These are phyloP conservation scores for Lerista edwardsae DNA, from an alignment of 2,797 vertebrate genomes.

Conservation along the genomic window DNA sequence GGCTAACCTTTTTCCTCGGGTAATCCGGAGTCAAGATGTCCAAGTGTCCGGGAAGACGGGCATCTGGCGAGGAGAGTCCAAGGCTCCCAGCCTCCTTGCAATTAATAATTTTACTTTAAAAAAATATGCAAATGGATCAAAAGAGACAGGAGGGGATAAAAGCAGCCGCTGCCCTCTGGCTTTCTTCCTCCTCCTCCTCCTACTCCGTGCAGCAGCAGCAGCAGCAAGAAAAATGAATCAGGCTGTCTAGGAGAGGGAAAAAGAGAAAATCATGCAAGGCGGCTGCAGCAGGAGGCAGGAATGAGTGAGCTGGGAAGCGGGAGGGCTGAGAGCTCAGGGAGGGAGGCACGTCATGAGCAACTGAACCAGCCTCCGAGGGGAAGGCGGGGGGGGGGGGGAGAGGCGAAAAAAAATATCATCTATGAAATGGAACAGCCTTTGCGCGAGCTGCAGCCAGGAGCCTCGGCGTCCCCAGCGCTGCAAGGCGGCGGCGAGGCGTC, in stretches of 20 bases:
- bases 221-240: background rate
- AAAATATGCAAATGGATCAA: background rate
- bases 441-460: background rate
- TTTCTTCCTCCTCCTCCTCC: background rate
- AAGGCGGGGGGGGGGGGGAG: background rate
- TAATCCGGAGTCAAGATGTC: constrained; percentile 25
- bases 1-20: constrained; percentile 23
- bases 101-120: background rate
- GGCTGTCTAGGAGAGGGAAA: background rate
- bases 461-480: background rate
- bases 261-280: background rate
- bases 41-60: background rate
- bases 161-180: background rate
- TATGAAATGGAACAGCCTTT: background rate
- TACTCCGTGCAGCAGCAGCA: background rate
- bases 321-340: background rate
- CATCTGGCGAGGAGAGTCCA: constrained; percentile 2
- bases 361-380: constrained; percentile 16
- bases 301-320: background rate
- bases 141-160: background rate
- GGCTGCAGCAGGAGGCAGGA: constrained; percentile 23
- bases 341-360: constrained; percentile 21
- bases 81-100: constrained; percentile 6
- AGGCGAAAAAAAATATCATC: background rate
- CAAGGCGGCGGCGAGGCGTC: background rate